phyloP scores from a whole-genome alignment of 2,797 vertebrate genomes.

The Rhinophrynus dorsalis region DNA sequence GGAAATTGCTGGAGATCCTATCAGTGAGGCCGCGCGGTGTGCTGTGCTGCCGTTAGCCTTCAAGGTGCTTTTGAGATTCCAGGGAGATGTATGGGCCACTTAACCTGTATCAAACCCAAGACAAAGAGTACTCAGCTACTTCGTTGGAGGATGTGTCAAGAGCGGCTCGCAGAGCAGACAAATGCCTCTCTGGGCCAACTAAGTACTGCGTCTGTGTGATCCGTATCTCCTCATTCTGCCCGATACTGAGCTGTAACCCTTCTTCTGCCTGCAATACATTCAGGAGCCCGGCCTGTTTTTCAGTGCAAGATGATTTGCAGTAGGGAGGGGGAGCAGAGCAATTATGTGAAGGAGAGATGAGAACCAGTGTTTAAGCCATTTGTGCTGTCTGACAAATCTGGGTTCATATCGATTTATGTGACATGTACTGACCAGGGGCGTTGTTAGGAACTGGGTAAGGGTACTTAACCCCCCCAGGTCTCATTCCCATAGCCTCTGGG shows the following conservation, averaged over 20 bases:
- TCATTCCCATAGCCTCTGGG: too few species aligned
- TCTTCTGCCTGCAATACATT: conserved; percentile 5
- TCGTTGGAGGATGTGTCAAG: conserved; percentile 81
- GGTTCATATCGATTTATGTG: too few species aligned
- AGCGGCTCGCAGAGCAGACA: conserved; percentile 83
- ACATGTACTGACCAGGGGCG: too few species aligned
- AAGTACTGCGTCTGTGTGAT: conserved; percentile 68
- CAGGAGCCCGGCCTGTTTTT: too few species aligned
- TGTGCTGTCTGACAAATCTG: too few species aligned
- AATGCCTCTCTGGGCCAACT: conserved; percentile 77
- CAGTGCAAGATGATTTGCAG: not conserved
- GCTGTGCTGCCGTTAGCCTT: conserved; percentile 53
- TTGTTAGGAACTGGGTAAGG: too few species aligned
- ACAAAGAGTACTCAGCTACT: conserved; percentile 79
- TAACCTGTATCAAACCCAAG: conserved; percentile 78
- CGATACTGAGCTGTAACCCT: conserved; percentile 58
- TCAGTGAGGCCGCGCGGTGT: conserved; percentile 41
- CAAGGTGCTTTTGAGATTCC: conserved; percentile 70
- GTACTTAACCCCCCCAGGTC: too few species aligned
- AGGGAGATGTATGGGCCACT: conserved; percentile 71
- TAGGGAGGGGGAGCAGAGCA: too few species aligned
- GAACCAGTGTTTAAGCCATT: too few species aligned
- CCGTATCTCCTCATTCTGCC: conserved; percentile 73
- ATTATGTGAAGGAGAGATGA: too few species aligned
- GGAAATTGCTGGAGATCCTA: conserved; percentile 51